Evolutionary conservation across 2,113 vertebrate species (phyloP).

Genomic region (Passer domesticus): DNA sequence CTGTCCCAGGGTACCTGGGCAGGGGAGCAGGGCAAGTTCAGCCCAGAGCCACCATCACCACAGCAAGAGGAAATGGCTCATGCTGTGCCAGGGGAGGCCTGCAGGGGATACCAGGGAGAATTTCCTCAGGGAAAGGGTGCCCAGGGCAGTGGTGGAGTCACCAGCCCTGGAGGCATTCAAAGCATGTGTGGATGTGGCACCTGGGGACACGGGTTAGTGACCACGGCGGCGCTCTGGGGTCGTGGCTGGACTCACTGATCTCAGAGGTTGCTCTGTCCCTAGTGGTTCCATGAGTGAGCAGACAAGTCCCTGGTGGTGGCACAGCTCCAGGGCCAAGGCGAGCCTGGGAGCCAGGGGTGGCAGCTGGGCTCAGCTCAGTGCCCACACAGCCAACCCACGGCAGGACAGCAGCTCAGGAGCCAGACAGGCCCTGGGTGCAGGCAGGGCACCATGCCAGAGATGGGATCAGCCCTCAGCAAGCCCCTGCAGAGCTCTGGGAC

Average conservation of each 20-base stretch:
- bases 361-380: background rate
- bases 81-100: background rate
- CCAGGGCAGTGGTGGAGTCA: background rate
- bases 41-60: background rate
- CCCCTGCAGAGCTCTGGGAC: background rate
- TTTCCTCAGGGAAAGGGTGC: background rate
- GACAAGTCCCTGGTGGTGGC: background rate
- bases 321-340: background rate
- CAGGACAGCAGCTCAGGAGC: background rate
- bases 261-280: background rate
- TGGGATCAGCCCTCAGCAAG: background rate
- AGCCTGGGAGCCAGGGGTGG: background rate
- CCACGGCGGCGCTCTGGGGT: background rate
- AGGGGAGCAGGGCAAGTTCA: background rate
- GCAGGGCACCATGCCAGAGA: accelerated
- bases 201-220: background rate
- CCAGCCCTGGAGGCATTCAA: accelerated
- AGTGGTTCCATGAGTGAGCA: background rate
- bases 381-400: background rate
- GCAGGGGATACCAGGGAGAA: background rate
- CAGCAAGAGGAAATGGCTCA: background rate
- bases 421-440: background rate
- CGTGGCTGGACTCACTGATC: background rate
- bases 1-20: accelerated
- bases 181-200: background rate